These are phyloP conservation scores for Petroica traversi DNA, from an alignment of 2,113 vertebrate species.

Conservation along the genomic window DNA sequence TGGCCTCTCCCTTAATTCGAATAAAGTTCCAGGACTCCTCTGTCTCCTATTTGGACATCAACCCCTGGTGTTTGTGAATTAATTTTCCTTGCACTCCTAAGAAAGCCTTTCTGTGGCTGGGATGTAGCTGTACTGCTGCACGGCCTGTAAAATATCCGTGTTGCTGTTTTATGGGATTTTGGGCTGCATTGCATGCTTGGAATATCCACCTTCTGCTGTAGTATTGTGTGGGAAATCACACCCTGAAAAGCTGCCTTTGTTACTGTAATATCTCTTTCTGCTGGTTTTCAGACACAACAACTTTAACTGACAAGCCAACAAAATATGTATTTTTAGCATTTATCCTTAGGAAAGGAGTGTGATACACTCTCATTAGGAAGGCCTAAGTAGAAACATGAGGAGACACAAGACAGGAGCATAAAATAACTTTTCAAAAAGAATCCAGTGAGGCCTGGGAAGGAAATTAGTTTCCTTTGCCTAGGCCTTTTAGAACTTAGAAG, in stretches of 20 bases:
- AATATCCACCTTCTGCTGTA: neutral
- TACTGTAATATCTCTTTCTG: neutral
- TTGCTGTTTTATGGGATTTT: neutral
- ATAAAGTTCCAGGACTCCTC: too few species aligned
- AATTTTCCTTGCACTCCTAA: too few species aligned
- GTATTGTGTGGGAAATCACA: neutral
- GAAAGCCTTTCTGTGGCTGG: neutral
- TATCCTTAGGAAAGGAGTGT: neutral
- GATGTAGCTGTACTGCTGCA: neutral
- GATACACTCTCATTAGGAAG: neutral
- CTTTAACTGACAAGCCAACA: neutral
- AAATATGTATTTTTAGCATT: neutral
- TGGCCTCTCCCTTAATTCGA: too few species aligned
- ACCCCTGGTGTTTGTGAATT: too few species aligned
- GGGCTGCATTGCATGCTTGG: accelerated
- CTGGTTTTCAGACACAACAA: neutral
- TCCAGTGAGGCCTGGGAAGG: neutral
- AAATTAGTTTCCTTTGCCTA: neutral
- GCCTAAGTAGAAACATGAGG: neutral
- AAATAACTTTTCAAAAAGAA: neutral
- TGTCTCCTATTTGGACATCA: too few species aligned
- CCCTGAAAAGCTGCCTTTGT: neutral
- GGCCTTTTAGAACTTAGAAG: neutral
- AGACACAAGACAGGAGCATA: neutral
- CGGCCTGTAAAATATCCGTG: accelerated